Conservation (phyloP, 2,113 vertebrate species). For the Varanus salvator region DNA sequence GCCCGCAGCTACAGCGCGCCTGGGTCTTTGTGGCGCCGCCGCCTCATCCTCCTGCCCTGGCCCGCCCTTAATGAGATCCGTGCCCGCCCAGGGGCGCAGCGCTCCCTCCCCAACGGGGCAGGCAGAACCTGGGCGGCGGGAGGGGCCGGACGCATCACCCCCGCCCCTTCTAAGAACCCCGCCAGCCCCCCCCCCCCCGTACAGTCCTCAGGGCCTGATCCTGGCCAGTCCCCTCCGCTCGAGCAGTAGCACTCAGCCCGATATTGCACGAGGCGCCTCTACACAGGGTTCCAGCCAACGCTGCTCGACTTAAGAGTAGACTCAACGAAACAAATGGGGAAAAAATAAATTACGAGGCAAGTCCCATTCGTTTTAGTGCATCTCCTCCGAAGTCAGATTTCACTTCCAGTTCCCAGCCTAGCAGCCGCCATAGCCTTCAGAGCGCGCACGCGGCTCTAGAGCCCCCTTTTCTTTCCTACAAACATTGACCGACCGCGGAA, state of each 20-base stretch:
- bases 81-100: background rate
- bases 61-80: slow-evolving; percentile 9
- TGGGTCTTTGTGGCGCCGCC: slow-evolving; percentile 22
- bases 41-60: background rate
- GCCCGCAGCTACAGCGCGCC: background rate
- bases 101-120: slow-evolving; percentile 13
- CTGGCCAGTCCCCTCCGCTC: background rate
- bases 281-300: no score
- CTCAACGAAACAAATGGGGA: no score
- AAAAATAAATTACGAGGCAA: no score
- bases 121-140: background rate
- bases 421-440: background rate
- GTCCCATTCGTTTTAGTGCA: no score
- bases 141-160: background rate
- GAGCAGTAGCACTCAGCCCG: background rate
- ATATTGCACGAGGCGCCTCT: background rate
- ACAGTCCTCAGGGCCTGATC: fast-evolving
- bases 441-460: background rate
- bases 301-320: no score
- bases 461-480: background rate
- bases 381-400: no score
- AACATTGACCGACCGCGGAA: no score
- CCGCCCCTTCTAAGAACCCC: background rate
- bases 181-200: background rate
- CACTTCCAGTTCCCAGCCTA: background rate